Evolutionary conservation across 2,113 vertebrate genomes (phyloP).

Genomic region (Hirundichthys speculiger): DNA sequence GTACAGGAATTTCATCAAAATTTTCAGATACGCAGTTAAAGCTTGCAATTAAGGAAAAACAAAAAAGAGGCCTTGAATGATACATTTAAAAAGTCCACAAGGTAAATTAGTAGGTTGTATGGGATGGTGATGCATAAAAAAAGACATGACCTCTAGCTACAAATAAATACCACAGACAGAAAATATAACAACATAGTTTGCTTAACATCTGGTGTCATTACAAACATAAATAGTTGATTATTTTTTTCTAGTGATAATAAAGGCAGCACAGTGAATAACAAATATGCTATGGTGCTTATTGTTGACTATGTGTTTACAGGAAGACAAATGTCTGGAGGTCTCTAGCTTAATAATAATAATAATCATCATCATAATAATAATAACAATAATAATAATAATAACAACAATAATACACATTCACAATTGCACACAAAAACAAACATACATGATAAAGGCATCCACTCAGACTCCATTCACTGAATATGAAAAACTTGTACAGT

Average conservation of each 20-base stretch:
- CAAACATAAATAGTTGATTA: slow-evolving; percentile 85
- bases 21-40: slow-evolving; percentile 68
- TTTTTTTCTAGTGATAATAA: slow-evolving; percentile 80
- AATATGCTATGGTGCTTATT: slow-evolving; percentile 67
- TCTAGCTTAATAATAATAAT: slow-evolving; percentile 29
- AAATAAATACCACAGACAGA: slow-evolving; percentile 86
- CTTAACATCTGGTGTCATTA: slow-evolving; percentile 80
- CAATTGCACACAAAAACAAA: slow-evolving; percentile 16
- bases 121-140: slow-evolving; percentile 38
- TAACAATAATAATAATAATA: background rate
- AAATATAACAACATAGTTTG: slow-evolving; percentile 78
- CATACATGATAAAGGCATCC: slow-evolving; percentile 33
- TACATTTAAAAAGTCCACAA: too few relatives aligned
- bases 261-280: slow-evolving; percentile 72
- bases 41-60: slow-evolving; percentile 51
- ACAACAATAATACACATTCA: slow-evolving; percentile 34
- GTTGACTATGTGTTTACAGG: slow-evolving; percentile 54
- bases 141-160: slow-evolving; percentile 74
- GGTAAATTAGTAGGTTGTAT: slow-evolving; percentile 27
- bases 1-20: slow-evolving; percentile 56
- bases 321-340: slow-evolving; percentile 53
- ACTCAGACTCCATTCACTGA: slow-evolving; percentile 10
- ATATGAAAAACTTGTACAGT: slow-evolving; percentile 29
- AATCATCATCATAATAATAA: too few relatives aligned
- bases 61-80: slow-evolving; percentile 43